Percentiles rank a stretch among this genome's conserved stretches.
phyloP scores from a whole-genome alignment of 1,140 invertebrate genomes.

The Lamellibrachia luymesi region DNA sequence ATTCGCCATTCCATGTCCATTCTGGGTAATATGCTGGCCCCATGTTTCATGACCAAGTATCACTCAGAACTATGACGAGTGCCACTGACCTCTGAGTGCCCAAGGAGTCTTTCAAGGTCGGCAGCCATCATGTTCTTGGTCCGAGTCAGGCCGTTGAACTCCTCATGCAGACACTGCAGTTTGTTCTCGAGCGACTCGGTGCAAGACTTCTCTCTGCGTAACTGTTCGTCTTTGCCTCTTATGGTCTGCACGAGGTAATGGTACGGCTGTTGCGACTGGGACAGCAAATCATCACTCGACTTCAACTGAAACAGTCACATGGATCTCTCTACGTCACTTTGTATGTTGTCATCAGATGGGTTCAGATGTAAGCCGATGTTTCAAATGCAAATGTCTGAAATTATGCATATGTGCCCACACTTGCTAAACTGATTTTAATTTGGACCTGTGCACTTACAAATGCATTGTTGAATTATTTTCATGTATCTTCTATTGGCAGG shows the following conservation, averaged over 20 bases:
- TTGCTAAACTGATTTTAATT: too few species aligned
- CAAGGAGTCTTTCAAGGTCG: conserved; percentile 52
- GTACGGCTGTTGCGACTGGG: conserved; percentile 54
- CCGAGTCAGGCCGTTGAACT: conserved; percentile 40
- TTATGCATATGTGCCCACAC: too few species aligned
- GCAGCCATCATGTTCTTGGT: conserved; percentile 53
- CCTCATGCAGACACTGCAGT: conserved; percentile 38
- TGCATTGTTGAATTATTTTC: too few species aligned
- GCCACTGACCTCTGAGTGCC: conserved; percentile 48
- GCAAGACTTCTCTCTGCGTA: conserved; percentile 41
- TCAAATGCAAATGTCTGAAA: too few species aligned
- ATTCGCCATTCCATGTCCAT: too few species aligned
- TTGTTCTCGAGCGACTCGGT: background rate
- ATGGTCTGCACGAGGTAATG: conserved; percentile 54
- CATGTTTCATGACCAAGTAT: background rate
- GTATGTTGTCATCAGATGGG: too few species aligned
- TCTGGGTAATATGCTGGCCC: too few species aligned
- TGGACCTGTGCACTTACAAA: too few species aligned
- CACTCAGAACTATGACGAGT: too few species aligned
- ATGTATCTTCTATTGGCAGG: too few species aligned
- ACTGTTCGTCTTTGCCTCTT: conserved; percentile 43
- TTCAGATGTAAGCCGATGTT: too few species aligned
- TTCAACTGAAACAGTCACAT: conserved; percentile 41
- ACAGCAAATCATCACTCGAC: conserved; percentile 46
- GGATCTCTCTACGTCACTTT: background rate